phyloP scores from a whole-genome alignment of 1,140 invertebrate genomes.

The Euwallacea fornicatus region DNA sequence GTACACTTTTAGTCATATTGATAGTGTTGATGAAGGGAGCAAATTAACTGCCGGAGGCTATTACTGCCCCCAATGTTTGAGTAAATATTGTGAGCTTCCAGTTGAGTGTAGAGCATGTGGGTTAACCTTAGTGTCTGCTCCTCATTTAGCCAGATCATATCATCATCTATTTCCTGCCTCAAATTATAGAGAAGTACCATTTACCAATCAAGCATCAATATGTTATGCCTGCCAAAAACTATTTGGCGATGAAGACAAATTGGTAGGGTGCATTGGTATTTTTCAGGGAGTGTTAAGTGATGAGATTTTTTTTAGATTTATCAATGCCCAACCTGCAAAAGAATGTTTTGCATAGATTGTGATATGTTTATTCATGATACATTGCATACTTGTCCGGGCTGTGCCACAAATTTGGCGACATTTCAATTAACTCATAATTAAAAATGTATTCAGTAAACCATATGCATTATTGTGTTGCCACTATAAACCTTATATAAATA shows the following conservation, averaged over 20 bases:
- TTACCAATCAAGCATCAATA: constrained; percentile 57
- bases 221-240: constrained; percentile 75
- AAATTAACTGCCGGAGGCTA: constrained; percentile 78
- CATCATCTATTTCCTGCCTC: constrained; percentile 94
- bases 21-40: constrained; percentile 67
- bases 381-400: constrained; percentile 93
- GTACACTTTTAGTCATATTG: constrained; percentile 70
- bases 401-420: constrained; percentile 65
- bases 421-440: constrained; percentile 53
- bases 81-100: constrained; percentile 97
- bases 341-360: constrained; percentile 90
- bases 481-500: too few species aligned
- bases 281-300: not conserved
- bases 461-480: too few species aligned
- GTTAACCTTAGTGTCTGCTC: constrained; percentile 94
- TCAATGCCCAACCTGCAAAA: constrained; percentile 75
- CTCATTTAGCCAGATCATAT: constrained; percentile 95
- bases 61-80: constrained; percentile 93
- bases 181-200: constrained; percentile 73
- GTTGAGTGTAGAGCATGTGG: constrained; percentile 95
- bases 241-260: constrained; percentile 70
- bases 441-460: not conserved
- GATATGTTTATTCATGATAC: constrained; percentile 93
- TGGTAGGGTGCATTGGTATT: constrained; percentile 56
- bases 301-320: constrained; percentile 61